Base-by-base conservation (phyloP, 2,888 invertebrate species). In the Spilosoma lubricipeda region DNA sequence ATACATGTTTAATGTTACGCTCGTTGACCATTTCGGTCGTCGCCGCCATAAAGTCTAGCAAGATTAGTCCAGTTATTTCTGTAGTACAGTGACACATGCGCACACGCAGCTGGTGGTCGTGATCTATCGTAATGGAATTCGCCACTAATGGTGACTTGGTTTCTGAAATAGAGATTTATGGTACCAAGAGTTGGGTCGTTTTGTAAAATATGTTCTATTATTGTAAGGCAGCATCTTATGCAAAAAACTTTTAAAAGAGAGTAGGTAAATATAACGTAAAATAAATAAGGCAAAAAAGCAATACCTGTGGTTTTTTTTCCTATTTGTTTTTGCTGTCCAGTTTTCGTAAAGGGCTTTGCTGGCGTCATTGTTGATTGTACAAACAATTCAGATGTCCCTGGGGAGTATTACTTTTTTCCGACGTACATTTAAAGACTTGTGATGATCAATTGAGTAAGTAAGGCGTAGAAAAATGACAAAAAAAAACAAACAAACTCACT, bases 81-180 rank as follows among this genome's bases (percentile, higher is more conserved):
- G 87, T 86, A 81, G 86, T 85, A 82, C 79, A 77, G 84, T 91
- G 91, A 91, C 90, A 90, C 91, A 91, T 87, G 84, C 86, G 85
- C 74, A 67, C 67, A 80, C 88, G 85, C 90, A 90, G 90, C 90
- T 90, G 90, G 89, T 86, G 87, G 87, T 87, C 86, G 82, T 91
- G 91, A 91, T 90, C 88, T 87, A 86, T 86, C 82, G 77, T 82
- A 88, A 87, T 87, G 90, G 91, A 83, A 91, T 89, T 85, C 84
- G 80, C 85, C 78, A 84, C 85, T 85, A 85, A 85, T 88, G 87
- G 87, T 83, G 78, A 67, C 84, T 86, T 83, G 84, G 85, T 85
- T 87, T 80, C 83, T 86, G 78, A 80, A 80, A 84, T 81, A 81
- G 79, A 77, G 80, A 85, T 85, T 81, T 85, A 85, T 84, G 78